These are phyloP conservation scores for Tigriopus japonicus DNA, from an alignment of 1,140 invertebrate genomes.

Conservation along the genomic window DNA sequence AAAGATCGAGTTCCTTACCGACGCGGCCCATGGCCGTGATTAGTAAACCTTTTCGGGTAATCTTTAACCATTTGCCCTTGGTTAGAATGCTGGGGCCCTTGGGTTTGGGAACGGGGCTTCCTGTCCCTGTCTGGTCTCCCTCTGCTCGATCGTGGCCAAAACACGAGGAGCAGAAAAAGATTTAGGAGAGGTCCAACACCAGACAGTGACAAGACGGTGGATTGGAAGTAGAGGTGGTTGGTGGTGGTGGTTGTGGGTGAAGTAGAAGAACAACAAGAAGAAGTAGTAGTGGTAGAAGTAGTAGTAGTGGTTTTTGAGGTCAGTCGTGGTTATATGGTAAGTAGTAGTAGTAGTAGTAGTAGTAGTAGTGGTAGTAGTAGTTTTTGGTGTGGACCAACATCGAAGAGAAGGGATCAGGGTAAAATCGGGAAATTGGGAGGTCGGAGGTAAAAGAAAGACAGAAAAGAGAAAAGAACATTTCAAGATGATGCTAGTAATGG, in stretches of 20 bases:
- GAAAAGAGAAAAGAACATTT: background rate
- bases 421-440: background rate
- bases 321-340: background rate
- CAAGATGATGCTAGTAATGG: too few relatives aligned
- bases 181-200: too few relatives aligned
- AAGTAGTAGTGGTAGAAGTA: background rate
- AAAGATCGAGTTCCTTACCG: conserved; percentile 1
- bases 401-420: background rate
- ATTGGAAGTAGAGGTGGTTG: too few relatives aligned
- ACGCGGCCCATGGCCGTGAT: conserved; percentile 8
- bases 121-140: too few relatives aligned
- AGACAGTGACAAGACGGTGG: too few relatives aligned
- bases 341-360: too few relatives aligned
- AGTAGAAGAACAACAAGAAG: background rate
- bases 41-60: conserved; percentile 10
- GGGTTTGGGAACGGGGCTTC: too few relatives aligned
- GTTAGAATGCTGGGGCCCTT: background rate
- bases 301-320: background rate
- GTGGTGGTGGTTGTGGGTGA: background rate
- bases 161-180: too few relatives aligned
- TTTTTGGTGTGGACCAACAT: background rate
- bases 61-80: conserved; percentile 11
- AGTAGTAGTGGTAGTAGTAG: background rate
- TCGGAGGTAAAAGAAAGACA: background rate
- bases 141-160: too few relatives aligned